Percentiles rank a stretch among this genome's conserved stretches.
These are phyloP conservation scores for Agrypnia vestita DNA, from an alignment of 1,140 invertebrate genomes.

Conservation along the genomic window DNA sequence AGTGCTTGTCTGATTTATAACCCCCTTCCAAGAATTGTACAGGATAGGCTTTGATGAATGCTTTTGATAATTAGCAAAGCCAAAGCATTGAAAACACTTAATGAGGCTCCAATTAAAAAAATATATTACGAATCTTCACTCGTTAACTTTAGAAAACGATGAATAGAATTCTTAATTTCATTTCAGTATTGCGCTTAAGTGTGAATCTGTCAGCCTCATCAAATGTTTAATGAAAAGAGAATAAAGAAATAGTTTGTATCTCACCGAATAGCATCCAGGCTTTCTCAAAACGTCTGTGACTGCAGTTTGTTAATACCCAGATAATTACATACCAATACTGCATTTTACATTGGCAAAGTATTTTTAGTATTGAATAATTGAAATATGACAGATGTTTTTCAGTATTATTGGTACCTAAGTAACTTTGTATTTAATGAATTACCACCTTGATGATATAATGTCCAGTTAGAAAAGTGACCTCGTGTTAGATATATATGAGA, in stretches of 20 bases:
- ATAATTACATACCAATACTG: neutral
- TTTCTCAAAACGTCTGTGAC: slow-evolving; percentile 2
- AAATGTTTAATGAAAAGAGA: slow-evolving; percentile 25
- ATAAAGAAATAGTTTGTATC: neutral
- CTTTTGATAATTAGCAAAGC: slow-evolving; percentile 43
- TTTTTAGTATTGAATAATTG: neutral
- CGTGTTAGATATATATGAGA: slow-evolving; percentile 35
- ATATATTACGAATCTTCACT: too few relatives aligned
- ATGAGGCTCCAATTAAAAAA: slow-evolving; percentile 11
- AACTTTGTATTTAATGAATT: slow-evolving; percentile 26
- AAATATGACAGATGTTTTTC: neutral
- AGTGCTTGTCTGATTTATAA: slow-evolving; percentile 39
- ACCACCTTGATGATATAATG: slow-evolving; percentile 34
- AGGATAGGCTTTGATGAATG: slow-evolving; percentile 23
- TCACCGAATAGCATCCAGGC: slow-evolving; percentile 15
- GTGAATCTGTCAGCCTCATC: neutral
- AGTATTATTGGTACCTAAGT: neutral
- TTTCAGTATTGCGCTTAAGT: too few relatives aligned
- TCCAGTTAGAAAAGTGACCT: slow-evolving; percentile 26
- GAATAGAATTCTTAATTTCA: too few relatives aligned
- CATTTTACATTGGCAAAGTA: neutral
- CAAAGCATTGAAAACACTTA: slow-evolving; percentile 35
- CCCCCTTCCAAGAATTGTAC: slow-evolving; percentile 25
- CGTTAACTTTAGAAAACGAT: too few relatives aligned
- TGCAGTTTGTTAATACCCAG: neutral